Evolutionary conservation across 2,888 invertebrate species (phyloP), one percentile per base, ranked within the genome.

Genomic region (Habroteleia sp.): DNA sequence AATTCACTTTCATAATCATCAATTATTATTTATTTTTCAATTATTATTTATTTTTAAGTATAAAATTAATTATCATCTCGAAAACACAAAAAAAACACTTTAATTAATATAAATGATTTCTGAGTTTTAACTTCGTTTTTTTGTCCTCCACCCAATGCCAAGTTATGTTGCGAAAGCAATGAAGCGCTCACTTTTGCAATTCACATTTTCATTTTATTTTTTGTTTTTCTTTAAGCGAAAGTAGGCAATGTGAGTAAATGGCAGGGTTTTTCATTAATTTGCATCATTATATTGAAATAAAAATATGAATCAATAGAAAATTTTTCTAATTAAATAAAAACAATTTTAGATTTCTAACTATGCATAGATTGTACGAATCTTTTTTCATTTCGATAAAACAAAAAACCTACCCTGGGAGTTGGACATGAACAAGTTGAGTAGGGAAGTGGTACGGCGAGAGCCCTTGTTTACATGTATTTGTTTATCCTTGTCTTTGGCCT

Each of bases 371-470:
- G 10, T 31, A n/a, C 4, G 20, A 20, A 20, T 3, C 20, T 20
- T 33, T 14, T 41, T 13, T 27, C 11, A 0, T 27, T 13, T 16
- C 17, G n/a, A 56, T 44, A 31, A 29, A 62, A 41, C 33, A 10
- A 46, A 65, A 87, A 50, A 73, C 91, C 91, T 96, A 93, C 95
- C 96, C 93, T 96, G 96, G 91, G 96, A 96, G 91, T 95, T 96
- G 90, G 96, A 95, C 92, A 96, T 96, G 92, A 97, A 97, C 91
- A 97, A 93, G 93, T 97, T 96, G 90, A 97, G 93, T 90, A 97
- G 94, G 90, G 96, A 97, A 89, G 96, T 96, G 89, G 96, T 96
- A 91, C 96, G 94, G 90, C 96, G 94, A 89, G 96, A 96, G 89
- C 94, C 93, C 91, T 95, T 95, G 89, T 91, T 90, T 44, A 83